phyloP scores from a whole-genome alignment of 2,113 vertebrate genomes.

The Tragelaphus buxtoni region DNA sequence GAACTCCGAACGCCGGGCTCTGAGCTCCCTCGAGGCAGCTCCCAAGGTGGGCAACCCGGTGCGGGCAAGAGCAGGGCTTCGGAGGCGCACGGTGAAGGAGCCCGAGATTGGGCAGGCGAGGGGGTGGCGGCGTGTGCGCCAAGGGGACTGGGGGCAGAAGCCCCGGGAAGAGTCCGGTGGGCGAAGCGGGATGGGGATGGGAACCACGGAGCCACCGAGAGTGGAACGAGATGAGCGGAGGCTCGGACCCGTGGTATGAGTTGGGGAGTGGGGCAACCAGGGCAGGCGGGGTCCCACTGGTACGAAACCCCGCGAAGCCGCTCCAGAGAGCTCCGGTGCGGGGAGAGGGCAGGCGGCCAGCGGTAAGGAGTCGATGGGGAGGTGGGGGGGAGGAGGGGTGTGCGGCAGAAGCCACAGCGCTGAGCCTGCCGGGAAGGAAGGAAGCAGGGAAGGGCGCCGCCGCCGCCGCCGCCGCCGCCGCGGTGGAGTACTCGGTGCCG shows the following conservation, averaged over 20 bases:
- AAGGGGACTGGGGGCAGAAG: background rate
- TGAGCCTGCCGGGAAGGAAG: slow-evolving; percentile 77
- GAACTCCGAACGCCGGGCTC: background rate
- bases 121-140: background rate
- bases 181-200: background rate
- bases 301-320: background rate
- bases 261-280: background rate
- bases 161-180: background rate
- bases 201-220: background rate
- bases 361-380: slow-evolving; percentile 35
- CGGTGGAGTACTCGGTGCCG: background rate
- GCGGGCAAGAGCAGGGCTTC: background rate
- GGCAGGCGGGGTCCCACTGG: background rate
- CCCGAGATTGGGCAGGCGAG: background rate
- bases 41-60: background rate
- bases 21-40: background rate
- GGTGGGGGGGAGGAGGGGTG: slow-evolving; percentile 27
- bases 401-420: slow-evolving; percentile 69
- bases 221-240: background rate
- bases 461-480: background rate
- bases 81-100: background rate
- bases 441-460: slow-evolving; percentile 56
- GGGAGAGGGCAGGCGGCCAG: slow-evolving; percentile 21
- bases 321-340: background rate
- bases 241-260: background rate